Evolutionary conservation across 2,797 vertebrate species (phyloP), one percentile per base, ranked within the genome.

Genomic region (Onychomys arenicola): DNA sequence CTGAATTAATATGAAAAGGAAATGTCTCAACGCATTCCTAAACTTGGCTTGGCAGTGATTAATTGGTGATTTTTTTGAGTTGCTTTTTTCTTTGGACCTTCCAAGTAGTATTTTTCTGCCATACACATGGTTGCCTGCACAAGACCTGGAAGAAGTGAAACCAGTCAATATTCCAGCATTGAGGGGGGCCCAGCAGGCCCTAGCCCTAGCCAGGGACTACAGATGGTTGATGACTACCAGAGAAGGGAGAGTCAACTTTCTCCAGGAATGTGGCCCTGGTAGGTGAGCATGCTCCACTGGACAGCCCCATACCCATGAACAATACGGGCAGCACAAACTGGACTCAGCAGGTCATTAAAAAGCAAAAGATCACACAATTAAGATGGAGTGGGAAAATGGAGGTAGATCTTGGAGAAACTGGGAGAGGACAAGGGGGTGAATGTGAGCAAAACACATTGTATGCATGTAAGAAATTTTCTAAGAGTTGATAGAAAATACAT

Each of bases 11-110:
- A 27, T 29, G 40, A 59, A 96, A 93, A 92, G n/a, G 34, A 95
- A 77, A n/a, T 34, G 17, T 49, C 82, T 63, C 46, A 46, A 6
- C 67, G 25, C 27, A 16, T 7, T 34, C 3, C 0, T 84, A 12
- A 57, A 91, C 67, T 78, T 91, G 85, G 46, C 52, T 96, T 93
- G 83, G 80, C 37, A 89, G 67, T 81, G 25, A 37, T 78, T 91
- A 91, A 82, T 80, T 43, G 17, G 9, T 37, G 69, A 63, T 75
- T 43, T 86, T 6, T 81, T 90, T 96, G 13, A 13, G 63, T 71
- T 82, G n/a, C 25, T 40, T 61, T 61, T 71, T 80, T 91, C 92
- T 91, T 59, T 84, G 91, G 16, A 91, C 27, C 14, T 82, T 21
- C 29, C 21, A 5, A 89, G 57, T 67, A 67, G 40, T 61, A 59